These are phyloP conservation scores for Ochropleura leucogaster DNA, from an alignment of 2,888 invertebrate genomes.

Conservation along the genomic window DNA sequence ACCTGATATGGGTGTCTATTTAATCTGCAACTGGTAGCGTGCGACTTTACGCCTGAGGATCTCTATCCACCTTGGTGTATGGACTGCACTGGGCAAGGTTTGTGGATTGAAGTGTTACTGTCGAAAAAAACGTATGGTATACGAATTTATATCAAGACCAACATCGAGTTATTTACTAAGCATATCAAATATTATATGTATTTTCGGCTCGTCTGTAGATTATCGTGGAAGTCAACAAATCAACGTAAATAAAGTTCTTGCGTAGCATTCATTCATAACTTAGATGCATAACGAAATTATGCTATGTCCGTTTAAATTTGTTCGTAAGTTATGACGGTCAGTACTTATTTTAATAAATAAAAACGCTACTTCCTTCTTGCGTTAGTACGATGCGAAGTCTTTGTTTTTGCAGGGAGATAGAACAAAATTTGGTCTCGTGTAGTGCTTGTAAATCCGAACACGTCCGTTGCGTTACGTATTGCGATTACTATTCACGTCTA, in stretches of 20 bases:
- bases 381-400: conserved; percentile 32
- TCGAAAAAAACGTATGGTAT: conserved; percentile 33
- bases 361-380: conserved; percentile 28
- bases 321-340: neutral
- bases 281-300: conserved; percentile 14
- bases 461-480: conserved; percentile 43
- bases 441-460: conserved; percentile 49
- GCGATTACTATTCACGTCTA: conserved; percentile 53
- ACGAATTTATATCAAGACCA: conserved; percentile 62
- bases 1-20: conserved; percentile 57
- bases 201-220: conserved; percentile 36
- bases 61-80: conserved; percentile 38
- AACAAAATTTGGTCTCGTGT: conserved; percentile 49
- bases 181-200: conserved; percentile 58
- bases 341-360: conserved; percentile 13
- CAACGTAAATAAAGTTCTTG: conserved; percentile 54
- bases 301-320: conserved; percentile 4
- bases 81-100: neutral
- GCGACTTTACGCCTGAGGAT: conserved; percentile 28
- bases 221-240: conserved; percentile 53
- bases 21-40: conserved; percentile 46
- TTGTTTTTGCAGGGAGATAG: conserved; percentile 53
- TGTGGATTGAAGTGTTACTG: conserved; percentile 34
- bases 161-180: conserved; percentile 58
- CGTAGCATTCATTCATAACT: conserved; percentile 55